A percentile compares a stretch with the other conserved stretches of the same genome.
phyloP scores from a whole-genome alignment of 2,797 vertebrate genomes.

The Aplochiton taeniatus region DNA sequence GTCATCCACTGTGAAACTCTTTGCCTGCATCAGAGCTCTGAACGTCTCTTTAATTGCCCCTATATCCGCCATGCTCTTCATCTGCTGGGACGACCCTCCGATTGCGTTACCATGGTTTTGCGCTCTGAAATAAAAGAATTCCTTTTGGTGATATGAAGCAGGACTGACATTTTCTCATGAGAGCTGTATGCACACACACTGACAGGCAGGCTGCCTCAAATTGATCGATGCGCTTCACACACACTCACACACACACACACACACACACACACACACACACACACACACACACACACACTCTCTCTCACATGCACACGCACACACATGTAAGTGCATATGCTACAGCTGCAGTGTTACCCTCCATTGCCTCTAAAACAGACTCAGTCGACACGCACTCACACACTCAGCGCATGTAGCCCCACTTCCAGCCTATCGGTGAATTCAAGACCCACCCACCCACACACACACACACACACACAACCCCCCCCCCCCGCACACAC shows the following conservation, averaged over 20 bases:
- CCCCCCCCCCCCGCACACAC: background rate
- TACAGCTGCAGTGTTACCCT: conserved; percentile 30
- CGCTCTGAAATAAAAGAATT: conserved; percentile 43
- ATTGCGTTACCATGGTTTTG: conserved; percentile 69
- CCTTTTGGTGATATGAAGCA: background rate
- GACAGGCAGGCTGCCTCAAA: too few relatives aligned
- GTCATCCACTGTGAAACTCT: background rate
- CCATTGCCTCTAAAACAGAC: conserved; percentile 39
- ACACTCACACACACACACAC: conserved; percentile 8
- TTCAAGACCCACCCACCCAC: background rate
- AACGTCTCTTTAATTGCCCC: conserved; percentile 40
- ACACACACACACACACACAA: too few relatives aligned
- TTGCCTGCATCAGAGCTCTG: background rate
- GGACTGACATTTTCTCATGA: background rate
- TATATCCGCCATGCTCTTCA: conserved; percentile 53
- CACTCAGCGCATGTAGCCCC: conserved; percentile 14
- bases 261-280: conserved; percentile 18
- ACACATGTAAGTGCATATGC: background rate
- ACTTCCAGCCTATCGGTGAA: conserved; percentile 29
- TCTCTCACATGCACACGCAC: background rate
- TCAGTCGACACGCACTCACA: conserved; percentile 24
- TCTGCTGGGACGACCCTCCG: conserved; percentile 21
- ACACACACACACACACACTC: conserved; percentile 6
- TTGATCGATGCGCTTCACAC: background rate
- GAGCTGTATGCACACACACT: background rate